Conservation (phyloP, 2,888 invertebrate genomes). For the Hoplodrina ambigua region DNA sequence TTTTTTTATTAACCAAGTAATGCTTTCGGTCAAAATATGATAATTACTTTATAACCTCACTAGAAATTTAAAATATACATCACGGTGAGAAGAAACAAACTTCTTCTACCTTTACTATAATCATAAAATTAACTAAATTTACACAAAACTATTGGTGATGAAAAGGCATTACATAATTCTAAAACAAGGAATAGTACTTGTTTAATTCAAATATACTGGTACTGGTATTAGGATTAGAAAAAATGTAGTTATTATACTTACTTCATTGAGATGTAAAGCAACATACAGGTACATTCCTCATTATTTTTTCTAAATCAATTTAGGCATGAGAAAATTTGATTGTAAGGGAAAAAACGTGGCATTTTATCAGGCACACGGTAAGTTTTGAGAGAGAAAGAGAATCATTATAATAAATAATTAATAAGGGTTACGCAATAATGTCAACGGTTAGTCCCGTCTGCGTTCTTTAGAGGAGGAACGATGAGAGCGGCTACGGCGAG, state of each 20-base stretch:
- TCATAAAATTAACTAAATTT: constrained; percentile 40
- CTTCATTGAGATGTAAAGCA: constrained; percentile 9
- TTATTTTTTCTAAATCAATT: constrained; percentile 28
- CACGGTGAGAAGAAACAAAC: constrained; percentile 31
- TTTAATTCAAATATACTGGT: constrained; percentile 13
- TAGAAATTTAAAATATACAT: constrained; percentile 51
- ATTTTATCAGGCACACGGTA: constrained; percentile 30
- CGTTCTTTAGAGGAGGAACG: constrained; percentile 83
- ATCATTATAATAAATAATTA: constrained; percentile 25
- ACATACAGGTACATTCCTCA: constrained; percentile 25
- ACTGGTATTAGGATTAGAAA: constrained; percentile 10
- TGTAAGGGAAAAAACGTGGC: constrained; percentile 30
- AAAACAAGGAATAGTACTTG: constrained; percentile 15
- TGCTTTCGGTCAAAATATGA: constrained; percentile 21
- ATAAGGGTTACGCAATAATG: constrained; percentile 21
- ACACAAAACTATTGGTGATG: constrained; percentile 49
- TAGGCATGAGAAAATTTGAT: constrained; percentile 32
- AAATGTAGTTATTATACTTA: constrained; percentile 3
- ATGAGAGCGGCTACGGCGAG: constrained; percentile 83
- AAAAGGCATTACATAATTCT: constrained; percentile 32
- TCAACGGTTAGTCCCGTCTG: constrained; percentile 76
- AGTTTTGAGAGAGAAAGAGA: constrained; percentile 47
- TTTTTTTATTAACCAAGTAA: constrained; percentile 22
- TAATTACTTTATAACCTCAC: constrained; percentile 26
- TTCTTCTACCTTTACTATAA: constrained; percentile 27